phyloP scores from a whole-genome alignment of 2,888 invertebrate species.

The Eupithecia dodoneata region DNA sequence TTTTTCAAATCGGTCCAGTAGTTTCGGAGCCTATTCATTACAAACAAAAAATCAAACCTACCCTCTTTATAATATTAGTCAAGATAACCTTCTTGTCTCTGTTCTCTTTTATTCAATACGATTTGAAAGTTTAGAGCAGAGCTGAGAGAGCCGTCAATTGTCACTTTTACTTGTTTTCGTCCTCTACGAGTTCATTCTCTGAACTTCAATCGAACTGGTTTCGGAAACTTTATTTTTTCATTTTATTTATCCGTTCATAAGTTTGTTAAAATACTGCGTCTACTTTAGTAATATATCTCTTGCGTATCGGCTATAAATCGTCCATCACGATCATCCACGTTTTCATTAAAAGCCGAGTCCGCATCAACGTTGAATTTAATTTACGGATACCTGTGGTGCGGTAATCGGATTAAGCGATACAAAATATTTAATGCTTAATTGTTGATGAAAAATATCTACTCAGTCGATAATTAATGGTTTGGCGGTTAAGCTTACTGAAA shows the following conservation, averaged over 20 bases:
- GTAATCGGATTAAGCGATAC: slow-evolving; percentile 17
- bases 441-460: slow-evolving; percentile 4
- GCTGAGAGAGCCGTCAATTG: too few relatives aligned
- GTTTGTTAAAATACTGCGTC: background rate
- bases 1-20: too few relatives aligned
- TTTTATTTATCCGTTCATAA: background rate
- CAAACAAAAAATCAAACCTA: too few relatives aligned
- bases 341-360: slow-evolving; percentile 24
- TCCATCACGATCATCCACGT: slow-evolving; percentile 13
- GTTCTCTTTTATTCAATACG: too few relatives aligned
- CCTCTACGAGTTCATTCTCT: too few relatives aligned
- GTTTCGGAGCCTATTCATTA: too few relatives aligned
- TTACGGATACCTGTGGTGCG: slow-evolving; percentile 6
- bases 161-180: too few relatives aligned
- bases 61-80: too few relatives aligned
- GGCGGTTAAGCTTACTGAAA: slow-evolving; percentile 1
- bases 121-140: too few relatives aligned
- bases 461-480: background rate
- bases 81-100: too few relatives aligned
- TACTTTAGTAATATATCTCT: background rate
- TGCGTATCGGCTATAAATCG: background rate
- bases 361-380: slow-evolving; percentile 9
- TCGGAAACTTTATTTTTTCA: too few relatives aligned
- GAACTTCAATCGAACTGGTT: too few relatives aligned
- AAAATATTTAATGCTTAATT: slow-evolving; percentile 6